Evolutionary conservation across 1,140 invertebrate genomes (phyloP), one percentile per base, ranked within the genome.

Genomic region (Archegozetes longisetosus): DNA sequence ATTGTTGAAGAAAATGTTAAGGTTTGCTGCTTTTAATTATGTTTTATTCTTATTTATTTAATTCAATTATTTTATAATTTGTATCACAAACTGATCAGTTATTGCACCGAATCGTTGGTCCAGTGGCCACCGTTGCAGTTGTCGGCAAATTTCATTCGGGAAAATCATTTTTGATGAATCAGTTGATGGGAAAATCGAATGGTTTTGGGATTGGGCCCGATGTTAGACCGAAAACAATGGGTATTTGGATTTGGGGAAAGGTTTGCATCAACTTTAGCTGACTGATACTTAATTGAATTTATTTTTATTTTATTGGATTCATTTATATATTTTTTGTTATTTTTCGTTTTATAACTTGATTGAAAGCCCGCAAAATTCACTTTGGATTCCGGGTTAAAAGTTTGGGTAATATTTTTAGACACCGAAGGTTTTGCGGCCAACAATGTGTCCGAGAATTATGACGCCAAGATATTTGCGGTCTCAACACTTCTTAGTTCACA

Each of bases 161-260:
- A 22, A 66, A 66, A 61, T 66, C 65, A 20, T 66, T 64, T 53
- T 29, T 66, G 3, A 64, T 66, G 62, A 66, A 66, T 59, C 65
- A 66, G 49, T 51, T 66, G 25, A 66, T 66, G 65, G 58, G 55
- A n/a, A 66, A 66, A 56, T 54, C 60, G 13, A 53, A 51, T 20
- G 65, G 65, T n/a, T 66, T 66, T 60, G 65, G 65, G 12, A 50
- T 66, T 48, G 65, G 65, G 13, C 27, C 61, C n/a, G 53, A 64
- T 20, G 65, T 66, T 14, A 24, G 50, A 53, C 65, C 65, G 6
- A 48, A 63, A 51, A 66, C 65, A 22, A 66, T 66, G 65, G 65
- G 65, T 14, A 66, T 66, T n/a, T 66, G 65, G 65, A 63, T 66
- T 51, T 66, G 65, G 65, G 65, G 65, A 51, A 62, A 62, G 50